Evolutionary conservation across 2,113 vertebrate genomes (phyloP).

Genomic region (Eretmochelys imbricata): DNA sequence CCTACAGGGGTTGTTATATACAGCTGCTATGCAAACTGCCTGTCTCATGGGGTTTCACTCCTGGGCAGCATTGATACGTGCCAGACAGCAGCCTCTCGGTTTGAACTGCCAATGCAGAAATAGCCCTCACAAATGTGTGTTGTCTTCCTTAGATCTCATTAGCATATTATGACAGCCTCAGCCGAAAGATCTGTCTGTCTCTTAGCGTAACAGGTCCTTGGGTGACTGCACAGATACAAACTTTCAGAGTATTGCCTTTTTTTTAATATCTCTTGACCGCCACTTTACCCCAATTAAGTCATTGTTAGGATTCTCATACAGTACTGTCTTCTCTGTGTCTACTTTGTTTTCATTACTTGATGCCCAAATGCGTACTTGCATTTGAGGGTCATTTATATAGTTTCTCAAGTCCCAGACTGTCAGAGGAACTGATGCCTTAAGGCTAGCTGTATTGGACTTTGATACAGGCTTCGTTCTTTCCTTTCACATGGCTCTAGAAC

Average conservation of each 20-base stretch:
- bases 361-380: neutral
- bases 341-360: neutral
- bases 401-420: neutral
- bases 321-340: neutral
- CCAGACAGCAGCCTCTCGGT: slow-evolving; percentile 40
- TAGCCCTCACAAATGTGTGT: neutral
- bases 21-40: accelerated
- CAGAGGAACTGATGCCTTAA: neutral
- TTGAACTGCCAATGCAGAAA: neutral
- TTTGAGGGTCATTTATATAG: neutral
- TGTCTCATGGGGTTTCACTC: accelerated
- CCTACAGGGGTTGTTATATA: neutral
- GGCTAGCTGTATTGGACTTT: neutral
- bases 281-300: slow-evolving; percentile 69
- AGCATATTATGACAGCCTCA: neutral
- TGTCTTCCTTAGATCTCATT: slow-evolving; percentile 24
- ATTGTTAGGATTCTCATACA: neutral
- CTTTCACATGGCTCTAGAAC: neutral
- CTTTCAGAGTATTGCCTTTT: neutral
- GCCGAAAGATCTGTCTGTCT: slow-evolving; percentile 1
- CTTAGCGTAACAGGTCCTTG: neutral
- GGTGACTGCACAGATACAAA: slow-evolving; percentile 40
- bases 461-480: neutral
- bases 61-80: slow-evolving; percentile 10
- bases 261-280: slow-evolving; percentile 36